Conservation (phyloP, 2,113 vertebrate genomes). For the Coryphaenoides rupestris region DNA sequence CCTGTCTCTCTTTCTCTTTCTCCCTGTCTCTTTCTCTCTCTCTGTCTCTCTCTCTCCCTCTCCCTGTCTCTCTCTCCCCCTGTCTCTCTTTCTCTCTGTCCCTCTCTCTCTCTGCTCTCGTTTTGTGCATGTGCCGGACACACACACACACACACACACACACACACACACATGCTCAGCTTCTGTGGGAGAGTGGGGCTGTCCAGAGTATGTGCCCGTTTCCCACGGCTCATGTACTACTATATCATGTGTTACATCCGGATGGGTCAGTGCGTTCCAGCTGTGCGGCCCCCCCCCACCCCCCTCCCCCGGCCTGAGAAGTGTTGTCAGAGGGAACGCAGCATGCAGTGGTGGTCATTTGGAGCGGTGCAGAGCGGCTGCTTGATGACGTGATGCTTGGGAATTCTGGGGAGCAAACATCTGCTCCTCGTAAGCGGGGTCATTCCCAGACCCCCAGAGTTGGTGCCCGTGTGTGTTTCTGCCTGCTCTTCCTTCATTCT, state of each 20-base stretch:
- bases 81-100: too few species aligned
- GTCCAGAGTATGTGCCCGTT: not conserved
- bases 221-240: constrained; percentile 14
- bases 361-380: constrained; percentile 26
- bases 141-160: too few species aligned
- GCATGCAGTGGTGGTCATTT: constrained; percentile 31
- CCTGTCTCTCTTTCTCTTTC: too few species aligned
- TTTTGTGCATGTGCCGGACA: too few species aligned
- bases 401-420: constrained; percentile 52
- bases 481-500: not conserved
- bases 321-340: constrained; percentile 20
- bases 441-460: constrained; percentile 30
- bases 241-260: constrained; percentile 8
- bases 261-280: not conserved
- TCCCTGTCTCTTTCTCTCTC: too few species aligned
- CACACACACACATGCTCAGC: not conserved
- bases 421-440: constrained; percentile 61
- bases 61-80: not conserved
- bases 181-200: not conserved
- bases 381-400: constrained; percentile 41
- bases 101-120: too few species aligned
- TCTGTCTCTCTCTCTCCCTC: too few species aligned
- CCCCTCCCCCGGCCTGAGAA: not conserved
- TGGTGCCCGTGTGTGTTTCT: not conserved
- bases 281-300: constrained; percentile 30